A percentile compares a stretch with the other conserved stretches of the same genome.
phyloP scores from a whole-genome alignment of 2,797 vertebrate species.

The Cossypha polioptera region DNA sequence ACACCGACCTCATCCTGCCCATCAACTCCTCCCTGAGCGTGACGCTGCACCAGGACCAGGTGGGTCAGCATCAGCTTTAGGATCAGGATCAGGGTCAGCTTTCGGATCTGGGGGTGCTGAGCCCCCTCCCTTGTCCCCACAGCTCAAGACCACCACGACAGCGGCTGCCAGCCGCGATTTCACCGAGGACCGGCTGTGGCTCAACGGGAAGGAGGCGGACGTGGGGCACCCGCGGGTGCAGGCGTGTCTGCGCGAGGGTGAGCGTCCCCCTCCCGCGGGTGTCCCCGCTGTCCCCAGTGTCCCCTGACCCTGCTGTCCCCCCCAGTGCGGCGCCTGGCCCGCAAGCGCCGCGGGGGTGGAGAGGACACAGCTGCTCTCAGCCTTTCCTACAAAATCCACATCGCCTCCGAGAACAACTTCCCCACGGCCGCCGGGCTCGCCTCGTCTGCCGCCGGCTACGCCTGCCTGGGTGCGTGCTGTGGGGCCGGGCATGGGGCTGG shows the following conservation, averaged over 20 bases:
- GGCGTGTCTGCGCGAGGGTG: constrained; percentile 90
- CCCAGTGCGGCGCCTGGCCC: constrained; percentile 86
- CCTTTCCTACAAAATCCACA: constrained; percentile 86
- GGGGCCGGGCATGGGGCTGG: too few species aligned
- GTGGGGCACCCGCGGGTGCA: constrained; percentile 87
- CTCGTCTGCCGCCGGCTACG: constrained; percentile 92
- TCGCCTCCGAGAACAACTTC: constrained; percentile 93
- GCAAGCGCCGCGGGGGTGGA: constrained; percentile 76
- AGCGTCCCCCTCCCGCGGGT: not conserved
- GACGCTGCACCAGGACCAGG: constrained; percentile 95
- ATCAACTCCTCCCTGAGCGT: constrained; percentile 95
- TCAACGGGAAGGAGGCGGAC: constrained; percentile 88
- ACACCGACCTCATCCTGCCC: constrained; percentile 90
- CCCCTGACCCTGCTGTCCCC: not conserved
- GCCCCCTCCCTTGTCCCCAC: not conserved
- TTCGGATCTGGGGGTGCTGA: not conserved
- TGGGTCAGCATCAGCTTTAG: not conserved
- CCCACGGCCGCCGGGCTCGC: constrained; percentile 93
- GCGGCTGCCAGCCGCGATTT: constrained; percentile 84
- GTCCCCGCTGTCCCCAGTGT: not conserved
- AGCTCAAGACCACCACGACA: constrained; percentile 95
- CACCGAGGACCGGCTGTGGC: constrained; percentile 88
- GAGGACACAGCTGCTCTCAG: constrained; percentile 36
- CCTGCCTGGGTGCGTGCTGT: constrained; percentile 86
- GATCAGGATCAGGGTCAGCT: not conserved